Evolutionary conservation across 2,797 vertebrate genomes (phyloP).

Genomic region (Heliangelus exortis): DNA sequence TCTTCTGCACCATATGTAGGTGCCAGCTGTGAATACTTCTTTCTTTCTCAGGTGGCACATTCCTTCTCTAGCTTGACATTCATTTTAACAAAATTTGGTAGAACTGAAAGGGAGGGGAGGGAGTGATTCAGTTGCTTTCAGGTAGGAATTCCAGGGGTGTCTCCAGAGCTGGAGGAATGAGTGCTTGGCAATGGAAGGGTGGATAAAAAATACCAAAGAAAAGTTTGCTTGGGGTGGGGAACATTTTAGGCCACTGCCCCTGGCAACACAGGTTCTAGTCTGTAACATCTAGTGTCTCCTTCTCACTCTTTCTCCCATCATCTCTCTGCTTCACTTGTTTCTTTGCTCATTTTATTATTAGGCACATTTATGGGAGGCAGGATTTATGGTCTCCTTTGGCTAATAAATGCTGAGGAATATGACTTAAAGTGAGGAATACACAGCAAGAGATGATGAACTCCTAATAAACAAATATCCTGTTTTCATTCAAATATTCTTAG

Average conservation of each 20-base stretch:
- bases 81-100: neutral
- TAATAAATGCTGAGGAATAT: constrained; percentile 64
- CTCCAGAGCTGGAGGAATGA: neutral
- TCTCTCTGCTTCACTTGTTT: neutral
- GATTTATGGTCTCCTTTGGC: constrained; percentile 50
- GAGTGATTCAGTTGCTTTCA: neutral
- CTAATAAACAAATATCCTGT: constrained; percentile 70
- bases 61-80: neutral
- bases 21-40: neutral
- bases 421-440: constrained; percentile 46
- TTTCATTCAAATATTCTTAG: constrained; percentile 72
- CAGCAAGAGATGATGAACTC: constrained; percentile 63
- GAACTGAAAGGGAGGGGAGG: neutral
- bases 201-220: neutral
- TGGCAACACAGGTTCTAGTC: neutral
- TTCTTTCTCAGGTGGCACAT: neutral
- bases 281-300: neutral
- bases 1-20: neutral
- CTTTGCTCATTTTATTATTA: constrained; percentile 28
- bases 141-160: neutral
- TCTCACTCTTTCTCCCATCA: neutral
- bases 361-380: constrained; percentile 8
- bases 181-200: neutral
- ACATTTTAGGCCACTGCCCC: neutral
- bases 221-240: neutral